A percentile compares a stretch with the other conserved stretches of the same genome.
These are phyloP conservation scores for Nowickia ferox DNA, from an alignment of 2,888 invertebrate genomes.

Conservation along the genomic window DNA sequence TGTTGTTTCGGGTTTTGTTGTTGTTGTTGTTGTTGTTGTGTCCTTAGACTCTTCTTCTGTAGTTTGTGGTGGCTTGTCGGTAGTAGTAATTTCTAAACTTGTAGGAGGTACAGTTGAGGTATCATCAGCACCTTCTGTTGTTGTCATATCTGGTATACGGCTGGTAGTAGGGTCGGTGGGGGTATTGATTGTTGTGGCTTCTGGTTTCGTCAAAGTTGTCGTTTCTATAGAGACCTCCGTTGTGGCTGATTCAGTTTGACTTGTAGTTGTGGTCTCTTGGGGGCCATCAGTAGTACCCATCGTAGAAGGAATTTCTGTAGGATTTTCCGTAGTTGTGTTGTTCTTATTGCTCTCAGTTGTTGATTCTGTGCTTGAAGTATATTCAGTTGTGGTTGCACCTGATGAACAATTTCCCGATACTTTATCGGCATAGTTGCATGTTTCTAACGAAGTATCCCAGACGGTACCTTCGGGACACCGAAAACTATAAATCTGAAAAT, in stretches of 20 bases:
- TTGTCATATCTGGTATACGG: constrained; percentile 70
- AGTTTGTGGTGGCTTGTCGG: constrained; percentile 63
- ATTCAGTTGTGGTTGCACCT: constrained; percentile 66
- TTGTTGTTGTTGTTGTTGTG: constrained; percentile 43
- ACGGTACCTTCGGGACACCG: constrained; percentile 85
- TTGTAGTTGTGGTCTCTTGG: constrained; percentile 68
- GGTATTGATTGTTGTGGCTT: constrained; percentile 59
- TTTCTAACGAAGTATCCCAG: constrained; percentile 85
- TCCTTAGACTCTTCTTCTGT: constrained; percentile 35
- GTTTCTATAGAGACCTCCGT: constrained; percentile 35
- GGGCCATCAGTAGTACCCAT: constrained; percentile 31
- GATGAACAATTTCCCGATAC: constrained; percentile 80
- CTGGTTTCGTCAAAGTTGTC: constrained; percentile 68
- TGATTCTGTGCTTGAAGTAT: constrained; percentile 70
- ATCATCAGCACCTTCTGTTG: constrained; percentile 60
- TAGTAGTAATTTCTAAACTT: constrained; percentile 82
- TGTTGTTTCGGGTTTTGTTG: constrained; percentile 55
- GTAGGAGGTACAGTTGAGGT: constrained; percentile 57
- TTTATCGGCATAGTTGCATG: constrained; percentile 83
- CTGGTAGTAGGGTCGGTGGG: constrained; percentile 59
- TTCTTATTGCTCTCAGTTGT: constrained; percentile 63
- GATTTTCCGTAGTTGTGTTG: constrained; percentile 55
- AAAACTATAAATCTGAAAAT: constrained; percentile 84
- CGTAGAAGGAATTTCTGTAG: constrained; percentile 60
- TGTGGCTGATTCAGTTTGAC: constrained; percentile 36